Conservation (phyloP, 2,888 invertebrate species). For the Orgyia antiqua region DNA sequence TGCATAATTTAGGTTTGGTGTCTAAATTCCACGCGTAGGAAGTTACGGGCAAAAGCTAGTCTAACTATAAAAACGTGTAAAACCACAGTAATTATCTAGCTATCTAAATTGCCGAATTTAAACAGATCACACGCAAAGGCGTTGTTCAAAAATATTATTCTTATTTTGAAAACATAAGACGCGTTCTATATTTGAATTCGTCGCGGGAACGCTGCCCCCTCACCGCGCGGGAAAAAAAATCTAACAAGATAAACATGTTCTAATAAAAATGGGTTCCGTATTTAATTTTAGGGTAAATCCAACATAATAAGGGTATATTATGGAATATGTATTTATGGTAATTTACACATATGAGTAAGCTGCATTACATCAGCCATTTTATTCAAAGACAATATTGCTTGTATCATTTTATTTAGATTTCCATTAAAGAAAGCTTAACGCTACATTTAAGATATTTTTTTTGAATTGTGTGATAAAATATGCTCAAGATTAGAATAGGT, state of each 20-base stretch:
- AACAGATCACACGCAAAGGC: conserved; percentile 64
- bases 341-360: background rate
- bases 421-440: background rate
- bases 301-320: background rate
- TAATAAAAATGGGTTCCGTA: conserved; percentile 19
- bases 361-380: background rate
- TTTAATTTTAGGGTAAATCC: conserved; percentile 1
- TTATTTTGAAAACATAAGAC: conserved; percentile 50
- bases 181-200: conserved; percentile 67
- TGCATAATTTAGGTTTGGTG: too few species aligned
- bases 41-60: too few species aligned
- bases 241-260: conserved; percentile 6
- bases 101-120: conserved; percentile 28
- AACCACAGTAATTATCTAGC: too few species aligned
- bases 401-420: background rate
- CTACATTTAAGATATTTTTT: too few species aligned
- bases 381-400: background rate
- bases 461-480: too few species aligned
- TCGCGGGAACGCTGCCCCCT: conserved; percentile 65
- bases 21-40: too few species aligned
- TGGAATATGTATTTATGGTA: background rate
- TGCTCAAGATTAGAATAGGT: too few species aligned
- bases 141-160: conserved; percentile 59
- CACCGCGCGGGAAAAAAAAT: conserved; percentile 39
- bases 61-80: too few species aligned